Conservation (phyloP, 1,140 invertebrate genomes). For the Vollenhovia emeryi region DNA sequence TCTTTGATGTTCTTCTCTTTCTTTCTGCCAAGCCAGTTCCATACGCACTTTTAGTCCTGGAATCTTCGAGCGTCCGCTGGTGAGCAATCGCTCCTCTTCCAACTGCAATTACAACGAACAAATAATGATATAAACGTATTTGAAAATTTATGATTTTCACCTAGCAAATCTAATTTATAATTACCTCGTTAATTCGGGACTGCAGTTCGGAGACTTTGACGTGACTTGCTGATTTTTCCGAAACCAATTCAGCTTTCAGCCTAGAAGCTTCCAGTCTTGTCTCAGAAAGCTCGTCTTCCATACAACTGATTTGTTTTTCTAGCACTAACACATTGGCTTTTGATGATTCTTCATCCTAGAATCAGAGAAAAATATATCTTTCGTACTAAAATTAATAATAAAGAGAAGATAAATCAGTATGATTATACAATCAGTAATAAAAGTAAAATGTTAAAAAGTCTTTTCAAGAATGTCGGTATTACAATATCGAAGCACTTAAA, state of each 20-base stretch:
- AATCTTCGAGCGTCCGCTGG: slow-evolving; percentile 93
- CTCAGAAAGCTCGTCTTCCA: slow-evolving; percentile 96
- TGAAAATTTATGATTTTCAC: slow-evolving; percentile 15
- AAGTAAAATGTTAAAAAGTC: neutral
- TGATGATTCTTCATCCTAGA: slow-evolving; percentile 84
- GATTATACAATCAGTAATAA: neutral
- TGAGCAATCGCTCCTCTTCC: slow-evolving; percentile 93
- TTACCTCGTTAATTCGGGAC: slow-evolving; percentile 95
- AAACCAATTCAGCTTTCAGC: slow-evolving; percentile 95
- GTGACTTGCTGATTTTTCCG: slow-evolving; percentile 94
- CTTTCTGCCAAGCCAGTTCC: slow-evolving; percentile 98
- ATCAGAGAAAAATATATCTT: slow-evolving; percentile 19
- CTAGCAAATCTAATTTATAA: neutral
- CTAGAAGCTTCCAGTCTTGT: slow-evolving; percentile 92
- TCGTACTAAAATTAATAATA: neutral
- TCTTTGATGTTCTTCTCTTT: slow-evolving; percentile 96
- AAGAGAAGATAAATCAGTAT: neutral
- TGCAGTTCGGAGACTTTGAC: slow-evolving; percentile 95
- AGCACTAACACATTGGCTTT: slow-evolving; percentile 87
- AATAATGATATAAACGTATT: neutral
- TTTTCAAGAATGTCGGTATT: neutral
- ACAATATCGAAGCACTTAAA: neutral
- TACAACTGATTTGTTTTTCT: slow-evolving; percentile 92
- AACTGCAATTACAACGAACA: slow-evolving; percentile 84
- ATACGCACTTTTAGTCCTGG: slow-evolving; percentile 94